A percentile compares a stretch with the other conserved stretches of the same genome.
phyloP scores from a whole-genome alignment of 2,113 vertebrate genomes.

The Oreochromis niloticus region DNA sequence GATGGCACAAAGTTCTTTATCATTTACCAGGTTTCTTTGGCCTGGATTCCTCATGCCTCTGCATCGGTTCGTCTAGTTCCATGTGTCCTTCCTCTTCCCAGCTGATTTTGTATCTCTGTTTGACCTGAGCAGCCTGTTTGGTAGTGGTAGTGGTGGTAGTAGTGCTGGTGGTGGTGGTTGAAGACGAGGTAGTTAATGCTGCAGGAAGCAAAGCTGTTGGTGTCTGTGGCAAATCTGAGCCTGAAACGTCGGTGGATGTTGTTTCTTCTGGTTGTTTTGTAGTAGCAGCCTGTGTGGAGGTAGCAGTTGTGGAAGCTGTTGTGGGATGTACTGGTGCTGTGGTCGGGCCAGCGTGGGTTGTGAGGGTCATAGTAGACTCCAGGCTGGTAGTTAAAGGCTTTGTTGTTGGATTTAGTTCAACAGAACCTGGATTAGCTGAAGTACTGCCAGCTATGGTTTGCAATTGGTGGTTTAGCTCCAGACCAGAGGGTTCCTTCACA shows the following conservation, averaged over 20 bases:
- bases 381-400: neutral
- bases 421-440: neutral
- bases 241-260: neutral
- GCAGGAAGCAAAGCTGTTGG: neutral
- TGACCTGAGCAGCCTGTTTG: neutral
- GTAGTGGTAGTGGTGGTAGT: neutral
- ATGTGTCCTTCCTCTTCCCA: constrained; percentile 46
- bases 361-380: neutral
- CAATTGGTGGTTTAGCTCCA: neutral
- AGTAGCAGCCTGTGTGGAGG: neutral
- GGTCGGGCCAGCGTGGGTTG: neutral
- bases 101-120: constrained; percentile 57
- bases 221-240: neutral
- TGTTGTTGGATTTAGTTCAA: neutral
- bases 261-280: neutral
- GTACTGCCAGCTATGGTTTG: neutral
- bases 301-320: neutral
- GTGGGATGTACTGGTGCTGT: neutral
- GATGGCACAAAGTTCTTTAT: neutral
- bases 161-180: neutral
- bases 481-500: neutral
- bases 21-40: constrained; percentile 47
- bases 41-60: constrained; percentile 25
- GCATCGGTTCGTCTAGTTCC: constrained; percentile 10
- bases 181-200: neutral